phyloP scores from a whole-genome alignment of 1,140 invertebrate genomes.

The Hyles vespertilio region DNA sequence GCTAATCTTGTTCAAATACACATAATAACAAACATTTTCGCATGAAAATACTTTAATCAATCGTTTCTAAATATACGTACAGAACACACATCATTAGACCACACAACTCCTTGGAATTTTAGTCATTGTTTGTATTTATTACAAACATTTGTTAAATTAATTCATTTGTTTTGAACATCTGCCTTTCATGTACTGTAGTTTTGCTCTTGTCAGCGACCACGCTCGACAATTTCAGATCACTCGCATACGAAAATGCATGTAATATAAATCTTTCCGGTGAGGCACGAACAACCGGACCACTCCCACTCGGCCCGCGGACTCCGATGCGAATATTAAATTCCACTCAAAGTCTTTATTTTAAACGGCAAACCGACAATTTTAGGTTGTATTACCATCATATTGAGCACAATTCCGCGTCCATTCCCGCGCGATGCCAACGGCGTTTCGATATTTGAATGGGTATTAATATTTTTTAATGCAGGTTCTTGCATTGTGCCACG shows the following conservation, averaged over 20 bases:
- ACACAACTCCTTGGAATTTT: too few species aligned
- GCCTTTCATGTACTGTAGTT: not conserved
- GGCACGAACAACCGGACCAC: constrained; percentile 64
- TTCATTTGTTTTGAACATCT: not conserved
- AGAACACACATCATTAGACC: too few species aligned
- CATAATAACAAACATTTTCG: too few species aligned
- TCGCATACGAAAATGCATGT: constrained; percentile 69
- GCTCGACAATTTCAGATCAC: constrained; percentile 71
- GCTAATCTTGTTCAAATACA: too few species aligned
- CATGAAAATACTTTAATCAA: too few species aligned
- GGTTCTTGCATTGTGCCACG: constrained; percentile 56
- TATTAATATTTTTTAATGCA: constrained; percentile 73
- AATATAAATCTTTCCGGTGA: constrained; percentile 75
- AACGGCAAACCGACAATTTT: constrained; percentile 46
- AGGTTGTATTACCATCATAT: constrained; percentile 44
- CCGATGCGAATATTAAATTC: constrained; percentile 73
- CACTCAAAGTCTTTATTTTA: constrained; percentile 70
- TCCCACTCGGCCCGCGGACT: constrained; percentile 62
- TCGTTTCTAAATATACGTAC: too few species aligned
- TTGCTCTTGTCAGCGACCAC: constrained; percentile 28
- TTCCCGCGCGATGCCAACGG: constrained; percentile 26
- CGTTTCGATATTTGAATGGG: constrained; percentile 52
- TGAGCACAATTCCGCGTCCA: constrained; percentile 37
- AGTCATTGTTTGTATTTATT: too few species aligned
- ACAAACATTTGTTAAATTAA: too few species aligned